Percentiles rank a stretch among this genome's conserved stretches.
These are phyloP conservation scores for Corythornis leucogaster DNA, from an alignment of 2,797 vertebrate species.

Conservation along the genomic window DNA sequence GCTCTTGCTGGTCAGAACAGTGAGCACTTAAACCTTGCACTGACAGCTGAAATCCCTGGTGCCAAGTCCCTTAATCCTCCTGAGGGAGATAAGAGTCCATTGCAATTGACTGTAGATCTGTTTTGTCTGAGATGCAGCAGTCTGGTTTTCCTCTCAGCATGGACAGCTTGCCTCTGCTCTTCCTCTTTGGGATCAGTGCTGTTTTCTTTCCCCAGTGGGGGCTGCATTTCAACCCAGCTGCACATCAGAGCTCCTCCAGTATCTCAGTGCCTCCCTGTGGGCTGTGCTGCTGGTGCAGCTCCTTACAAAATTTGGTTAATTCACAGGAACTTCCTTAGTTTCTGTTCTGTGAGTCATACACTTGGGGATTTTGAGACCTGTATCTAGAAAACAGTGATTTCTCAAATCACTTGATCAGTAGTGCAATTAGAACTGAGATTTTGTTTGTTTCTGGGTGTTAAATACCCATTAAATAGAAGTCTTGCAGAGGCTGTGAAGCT, in stretches of 20 bases:
- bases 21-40: neutral
- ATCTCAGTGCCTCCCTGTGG: neutral
- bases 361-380: neutral
- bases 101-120: neutral
- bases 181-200: neutral
- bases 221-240: neutral
- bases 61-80: neutral
- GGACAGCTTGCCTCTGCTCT: neutral
- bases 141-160: neutral
- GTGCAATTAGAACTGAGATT: neutral
- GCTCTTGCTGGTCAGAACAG: neutral
- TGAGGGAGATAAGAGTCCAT: neutral
- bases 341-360: neutral
- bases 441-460: neutral
- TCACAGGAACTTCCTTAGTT: neutral
- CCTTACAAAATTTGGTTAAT: neutral
- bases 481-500: neutral
- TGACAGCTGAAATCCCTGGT: conserved; percentile 29
- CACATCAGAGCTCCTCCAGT: neutral
- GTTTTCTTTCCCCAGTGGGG: neutral
- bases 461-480: neutral
- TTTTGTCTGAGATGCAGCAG: neutral
- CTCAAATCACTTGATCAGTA: neutral
- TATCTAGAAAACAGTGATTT: neutral
- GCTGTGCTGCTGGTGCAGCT: neutral